phyloP scores from a whole-genome alignment of 2,888 invertebrate genomes.

The Thecophora atra region DNA sequence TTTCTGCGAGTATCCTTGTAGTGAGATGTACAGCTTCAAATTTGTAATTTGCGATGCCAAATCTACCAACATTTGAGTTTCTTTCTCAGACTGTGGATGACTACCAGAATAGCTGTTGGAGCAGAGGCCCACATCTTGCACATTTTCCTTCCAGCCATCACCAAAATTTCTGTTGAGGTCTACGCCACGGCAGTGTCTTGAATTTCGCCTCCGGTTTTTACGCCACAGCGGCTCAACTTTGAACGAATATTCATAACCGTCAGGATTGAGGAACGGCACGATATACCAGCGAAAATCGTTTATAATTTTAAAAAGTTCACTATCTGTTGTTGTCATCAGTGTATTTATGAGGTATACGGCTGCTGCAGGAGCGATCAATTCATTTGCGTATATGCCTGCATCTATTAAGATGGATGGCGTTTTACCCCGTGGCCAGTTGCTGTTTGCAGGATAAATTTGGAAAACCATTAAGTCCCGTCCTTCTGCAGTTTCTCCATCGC shows the following conservation, averaged over 20 bases:
- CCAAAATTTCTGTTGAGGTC: slow-evolving; percentile 76
- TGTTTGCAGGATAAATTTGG: background rate
- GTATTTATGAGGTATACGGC: slow-evolving; percentile 73
- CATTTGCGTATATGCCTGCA: slow-evolving; percentile 76
- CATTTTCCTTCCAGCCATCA: slow-evolving; percentile 71
- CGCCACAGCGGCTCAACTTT: slow-evolving; percentile 72
- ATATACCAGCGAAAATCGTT: slow-evolving; percentile 77
- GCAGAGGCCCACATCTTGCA: slow-evolving; percentile 66
- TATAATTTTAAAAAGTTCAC: slow-evolving; percentile 67
- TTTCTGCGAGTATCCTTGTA: slow-evolving; percentile 81
- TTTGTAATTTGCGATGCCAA: slow-evolving; percentile 69
- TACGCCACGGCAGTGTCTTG: slow-evolving; percentile 68
- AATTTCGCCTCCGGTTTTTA: slow-evolving; percentile 72
- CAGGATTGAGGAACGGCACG: slow-evolving; percentile 79
- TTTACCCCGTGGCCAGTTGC: slow-evolving; percentile 49
- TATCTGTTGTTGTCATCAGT: slow-evolving; percentile 69
- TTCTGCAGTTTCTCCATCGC: slow-evolving; percentile 69
- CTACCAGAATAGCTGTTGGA: slow-evolving; percentile 68
- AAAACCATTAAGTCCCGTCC: slow-evolving; percentile 69
- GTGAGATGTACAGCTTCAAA: slow-evolving; percentile 74
- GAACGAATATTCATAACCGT: slow-evolving; percentile 78
- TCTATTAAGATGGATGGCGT: slow-evolving; percentile 71
- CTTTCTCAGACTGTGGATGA: slow-evolving; percentile 70
- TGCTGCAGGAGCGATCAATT: slow-evolving; percentile 78
- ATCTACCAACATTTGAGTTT: slow-evolving; percentile 69